Evolutionary conservation across 1,140 invertebrate genomes (phyloP), one percentile per base, ranked within the genome.

Genomic region (Drosophila melanica): DNA sequence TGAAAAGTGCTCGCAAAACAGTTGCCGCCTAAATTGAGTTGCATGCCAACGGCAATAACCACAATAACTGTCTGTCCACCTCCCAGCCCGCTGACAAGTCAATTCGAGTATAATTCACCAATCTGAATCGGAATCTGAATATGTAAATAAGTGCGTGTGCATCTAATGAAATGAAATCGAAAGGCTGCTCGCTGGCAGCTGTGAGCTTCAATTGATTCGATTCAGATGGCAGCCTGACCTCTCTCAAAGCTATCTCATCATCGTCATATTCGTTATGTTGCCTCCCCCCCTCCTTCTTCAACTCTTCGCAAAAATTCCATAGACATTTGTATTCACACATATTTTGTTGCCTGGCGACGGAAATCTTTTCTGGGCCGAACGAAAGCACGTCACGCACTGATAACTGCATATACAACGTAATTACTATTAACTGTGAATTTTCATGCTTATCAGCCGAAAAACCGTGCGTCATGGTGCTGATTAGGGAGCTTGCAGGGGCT

Each of bases 1-100:
- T 87, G 84, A 87, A 89, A 89, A 74, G 84, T 65, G 71, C 57
- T 65, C 78, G 62, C 78, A 81, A 66, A 60, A 59, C 67, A 75
- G 63, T 86, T 76, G 60, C 50, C 57, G 60, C 9, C 85, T 84
- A 89, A 89, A 89, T 89, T 89, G 85, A 84, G 84, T 77, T 89
- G 84, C 84, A 89, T 89, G 84, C 74, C 64, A 81, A 70, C 57
- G 66, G 35, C 67, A 77, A 60, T 54, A 53, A 14, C 48, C 42
- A 48, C 23, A 58, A 33, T 44, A 37, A 41, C 20, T 57, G 39
- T 30, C n/a, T 9, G 0, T 23, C 37, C 18, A 18, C 35, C 14
- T 54, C 42, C 16, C 9, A 27, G 23, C 23, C 23, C 23, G 23
- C 23, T 4, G 2, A 27, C 23, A 27, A 27, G 23, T 45, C 18